Percentiles rank a stretch among this genome's conserved stretches.
phyloP scores from a whole-genome alignment of 2,888 invertebrate genomes.

The Atethmia centrago region DNA sequence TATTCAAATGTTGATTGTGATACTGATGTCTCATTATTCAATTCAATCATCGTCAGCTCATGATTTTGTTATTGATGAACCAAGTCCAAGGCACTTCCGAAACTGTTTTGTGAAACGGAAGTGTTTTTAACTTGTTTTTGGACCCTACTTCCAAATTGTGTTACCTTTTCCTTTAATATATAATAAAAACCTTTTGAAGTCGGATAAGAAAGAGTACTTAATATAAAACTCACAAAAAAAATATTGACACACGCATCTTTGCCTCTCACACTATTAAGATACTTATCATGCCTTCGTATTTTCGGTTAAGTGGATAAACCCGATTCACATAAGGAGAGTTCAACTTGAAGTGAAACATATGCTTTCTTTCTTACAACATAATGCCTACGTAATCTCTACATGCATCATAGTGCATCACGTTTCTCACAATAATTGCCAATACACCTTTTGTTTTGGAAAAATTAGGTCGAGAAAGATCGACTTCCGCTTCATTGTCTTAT shows the following conservation, averaged over 20 bases:
- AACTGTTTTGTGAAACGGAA: not conserved
- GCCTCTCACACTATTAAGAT: slow-evolving; percentile 1
- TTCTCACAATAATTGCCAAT: slow-evolving; percentile 31
- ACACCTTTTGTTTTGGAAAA: slow-evolving; percentile 49
- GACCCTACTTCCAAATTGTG: not conserved
- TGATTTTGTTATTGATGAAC: not conserved
- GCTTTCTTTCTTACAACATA: slow-evolving; percentile 48
- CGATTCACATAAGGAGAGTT: slow-evolving; percentile 28
- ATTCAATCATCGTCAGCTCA: not conserved
- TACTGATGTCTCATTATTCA: not conserved
- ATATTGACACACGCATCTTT: slow-evolving; percentile 6
- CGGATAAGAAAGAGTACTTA: not conserved
- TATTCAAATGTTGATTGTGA: not conserved
- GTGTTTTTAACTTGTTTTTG: too few species aligned
- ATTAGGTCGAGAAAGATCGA: slow-evolving; percentile 62
- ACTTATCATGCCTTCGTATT: slow-evolving; percentile 10
- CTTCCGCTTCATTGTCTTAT: slow-evolving; percentile 58
- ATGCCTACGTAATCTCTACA: slow-evolving; percentile 28
- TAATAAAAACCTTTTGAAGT: not conserved
- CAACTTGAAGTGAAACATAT: slow-evolving; percentile 34
- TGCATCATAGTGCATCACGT: slow-evolving; percentile 33
- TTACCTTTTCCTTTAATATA: not conserved
- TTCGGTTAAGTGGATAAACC: slow-evolving; percentile 32
- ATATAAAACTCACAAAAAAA: not conserved
- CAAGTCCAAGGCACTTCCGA: not conserved